Evolutionary conservation across 2,888 invertebrate genomes (phyloP), one percentile per base, ranked within the genome.

Genomic region (Dexiosoma caninum): DNA sequence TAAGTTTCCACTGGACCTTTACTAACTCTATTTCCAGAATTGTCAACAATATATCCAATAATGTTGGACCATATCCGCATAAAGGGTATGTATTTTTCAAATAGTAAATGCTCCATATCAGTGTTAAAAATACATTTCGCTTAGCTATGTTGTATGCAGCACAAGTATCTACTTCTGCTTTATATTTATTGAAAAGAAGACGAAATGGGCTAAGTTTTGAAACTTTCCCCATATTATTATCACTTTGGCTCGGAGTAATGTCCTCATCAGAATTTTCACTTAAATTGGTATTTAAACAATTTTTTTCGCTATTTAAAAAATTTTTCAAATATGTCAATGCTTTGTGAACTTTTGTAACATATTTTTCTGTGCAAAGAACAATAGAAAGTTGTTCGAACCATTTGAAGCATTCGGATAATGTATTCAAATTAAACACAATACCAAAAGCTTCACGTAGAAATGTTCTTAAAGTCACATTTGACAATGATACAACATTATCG

Each of bases 1-100:
- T 55, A 55, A 3, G 55, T 55, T 32, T 55, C 55, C 12, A 55
- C 35, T 14, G 55, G 12, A 16, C 55, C 55, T 12, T 55, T 55
- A 10, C 35, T 55, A 16, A 55, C 32, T 35, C 55, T 55, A 12
- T 35, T 55, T 2, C 5, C 19, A 55, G 19, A 5, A 35, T 55
- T 55, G 2, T 55, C 55, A 35, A 55, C 35, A 19, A 35, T 6
- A 19, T 5, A 35, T 35, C 55, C 12, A 32, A 55, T 55, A 2
- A 53, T 14, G 14, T 53, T 53, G 1, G 53, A 53, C 53, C 53
- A 53, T 32, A 53, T 53, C 10, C 35, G 55, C 4, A 51, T n/a
- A 51, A 51, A 51, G 1, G 53, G 32, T 16, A 55, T 19, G 19
- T 55, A 55, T 35, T 55, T 55, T 16, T 55, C 32, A 0, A 55